Evolutionary conservation across 2,113 vertebrate species (phyloP).

Genomic region (Ptyas mucosa): DNA sequence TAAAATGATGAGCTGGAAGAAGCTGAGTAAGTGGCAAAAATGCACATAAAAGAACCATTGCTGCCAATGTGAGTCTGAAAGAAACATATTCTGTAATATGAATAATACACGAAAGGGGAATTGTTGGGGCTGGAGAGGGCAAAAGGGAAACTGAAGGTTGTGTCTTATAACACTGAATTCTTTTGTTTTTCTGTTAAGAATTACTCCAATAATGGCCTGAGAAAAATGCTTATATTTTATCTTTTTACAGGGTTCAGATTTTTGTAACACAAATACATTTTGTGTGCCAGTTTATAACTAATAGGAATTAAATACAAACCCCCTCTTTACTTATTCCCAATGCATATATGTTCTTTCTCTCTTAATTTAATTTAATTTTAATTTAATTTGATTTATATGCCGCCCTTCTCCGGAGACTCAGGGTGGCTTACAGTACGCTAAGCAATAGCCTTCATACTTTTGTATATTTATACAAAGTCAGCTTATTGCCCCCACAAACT

Average conservation of each 20-base stretch:
- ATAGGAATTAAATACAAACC: constrained; percentile 22
- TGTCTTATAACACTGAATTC: constrained; percentile 68
- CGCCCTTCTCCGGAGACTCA: too few relatives aligned
- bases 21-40: neutral
- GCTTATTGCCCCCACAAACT: too few relatives aligned
- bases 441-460: too few relatives aligned
- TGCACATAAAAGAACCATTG: neutral
- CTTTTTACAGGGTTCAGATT: neutral
- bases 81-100: neutral
- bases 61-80: neutral
- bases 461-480: too few relatives aligned
- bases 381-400: too few relatives aligned
- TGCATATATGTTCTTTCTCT: constrained; percentile 33
- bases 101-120: constrained; percentile 57
- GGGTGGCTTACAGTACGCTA: too few relatives aligned
- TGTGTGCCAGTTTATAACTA: constrained; percentile 45
- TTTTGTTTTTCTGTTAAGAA: constrained; percentile 50
- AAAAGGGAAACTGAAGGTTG: constrained; percentile 74
- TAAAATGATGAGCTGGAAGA: neutral
- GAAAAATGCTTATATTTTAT: neutral
- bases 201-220: neutral
- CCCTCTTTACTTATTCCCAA: constrained; percentile 53
- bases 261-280: constrained; percentile 19
- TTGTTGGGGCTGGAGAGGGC: constrained; percentile 50
- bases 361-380: too few relatives aligned